Evolutionary conservation across 2,888 invertebrate genomes (phyloP), one percentile per base, ranked within the genome.

Genomic region (Limulus polyphemus): DNA sequence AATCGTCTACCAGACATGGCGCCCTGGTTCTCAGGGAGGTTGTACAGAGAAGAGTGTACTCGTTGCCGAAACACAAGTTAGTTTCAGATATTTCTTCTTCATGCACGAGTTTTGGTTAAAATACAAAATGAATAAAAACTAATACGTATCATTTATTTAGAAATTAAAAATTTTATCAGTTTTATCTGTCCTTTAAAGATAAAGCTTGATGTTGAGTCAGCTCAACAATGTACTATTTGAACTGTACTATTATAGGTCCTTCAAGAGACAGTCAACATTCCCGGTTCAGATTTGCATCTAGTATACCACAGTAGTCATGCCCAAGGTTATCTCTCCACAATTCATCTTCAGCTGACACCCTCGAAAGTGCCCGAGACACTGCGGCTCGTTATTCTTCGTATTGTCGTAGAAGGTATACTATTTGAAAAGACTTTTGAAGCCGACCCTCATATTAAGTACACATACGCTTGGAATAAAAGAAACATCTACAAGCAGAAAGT

Each of bases 401-500:
- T 99, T 64, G 90, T 91, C 2, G 90, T 94, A 70, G 95, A 97
- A 77, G 98, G 98, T 11, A 90, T 93, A 62, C 81, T 92, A 3
- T 91, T 93, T 74, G 90, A 93, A 74, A 89, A 90, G 74, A 84
- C 84, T 0, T 95, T 98, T 74, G 97, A 97, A 77, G 95, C 98
- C 0, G 95, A 95, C 77, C 92, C 95, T 0, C 86, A 91, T 49
- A 91, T 99, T 68, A 95, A 94, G 74, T 95, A 92, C 77, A 95
- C 93, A 0, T 99, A 94, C 74, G 88, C 94, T 0, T 99, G 99
- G 99, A 94, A 98, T 75, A 83, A 95, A 63, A 79, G 91, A 55
- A 98, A 99, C 73, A 92, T 95, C 1, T 99, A 98, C 77, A 83
- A 90, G 51, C 97, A 98, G 78, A 83, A 93, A 67, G 97, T 98